Evolutionary conservation across 2,888 invertebrate species (phyloP).

Genomic region (Julus scandinavius): DNA sequence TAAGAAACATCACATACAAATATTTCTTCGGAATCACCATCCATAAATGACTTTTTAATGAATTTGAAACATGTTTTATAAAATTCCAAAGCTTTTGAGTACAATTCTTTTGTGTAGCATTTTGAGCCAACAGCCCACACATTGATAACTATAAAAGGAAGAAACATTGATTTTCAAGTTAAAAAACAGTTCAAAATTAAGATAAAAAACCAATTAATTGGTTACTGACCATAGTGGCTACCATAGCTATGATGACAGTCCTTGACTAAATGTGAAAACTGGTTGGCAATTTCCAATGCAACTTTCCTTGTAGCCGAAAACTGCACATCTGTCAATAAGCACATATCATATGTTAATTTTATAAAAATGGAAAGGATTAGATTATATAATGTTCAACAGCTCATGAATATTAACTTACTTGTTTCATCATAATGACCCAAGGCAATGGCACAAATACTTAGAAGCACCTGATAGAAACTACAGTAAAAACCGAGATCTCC

Average conservation of each 20-base stretch:
- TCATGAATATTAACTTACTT: not conserved
- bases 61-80: not conserved
- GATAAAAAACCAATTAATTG: not conserved
- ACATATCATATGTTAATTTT: not conserved
- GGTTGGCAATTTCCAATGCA: not conserved
- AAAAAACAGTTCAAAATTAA: not conserved
- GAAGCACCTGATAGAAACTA: not conserved
- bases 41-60: not conserved
- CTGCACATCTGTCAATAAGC: not conserved
- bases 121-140: conserved; percentile 7
- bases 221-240: conserved; percentile 33
- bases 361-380: no score
- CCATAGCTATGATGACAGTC: conserved; percentile 23
- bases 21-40: not conserved
- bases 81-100: not conserved
- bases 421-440: not conserved
- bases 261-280: not conserved
- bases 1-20: not conserved
- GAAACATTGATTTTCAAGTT: not conserved
- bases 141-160: not conserved
- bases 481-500: not conserved
- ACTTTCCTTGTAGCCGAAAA: not conserved
- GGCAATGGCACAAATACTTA: not conserved
- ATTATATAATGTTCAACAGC: not conserved
- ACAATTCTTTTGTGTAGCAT: not conserved